phyloP scores from a whole-genome alignment of 2,888 invertebrate genomes.

The Odontocolon sp. region DNA sequence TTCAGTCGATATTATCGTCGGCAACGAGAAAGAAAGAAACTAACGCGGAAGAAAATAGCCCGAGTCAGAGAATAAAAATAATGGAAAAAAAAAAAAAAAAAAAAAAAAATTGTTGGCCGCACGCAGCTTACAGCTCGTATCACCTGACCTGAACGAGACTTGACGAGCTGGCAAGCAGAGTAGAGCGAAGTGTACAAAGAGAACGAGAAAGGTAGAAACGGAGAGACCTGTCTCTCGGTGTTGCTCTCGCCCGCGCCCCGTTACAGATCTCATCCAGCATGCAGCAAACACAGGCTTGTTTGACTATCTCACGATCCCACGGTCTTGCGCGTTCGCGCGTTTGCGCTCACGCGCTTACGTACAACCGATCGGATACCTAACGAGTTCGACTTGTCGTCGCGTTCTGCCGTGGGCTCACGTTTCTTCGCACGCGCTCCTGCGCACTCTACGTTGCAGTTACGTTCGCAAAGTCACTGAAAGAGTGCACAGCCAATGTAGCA shows the following conservation, averaged over 20 bases:
- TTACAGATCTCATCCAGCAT: slow-evolving; percentile 74
- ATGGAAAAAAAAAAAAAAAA: background rate
- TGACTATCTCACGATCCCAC: slow-evolving; percentile 79
- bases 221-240: slow-evolving; percentile 4
- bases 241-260: slow-evolving; percentile 66
- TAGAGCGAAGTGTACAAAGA: slow-evolving; percentile 8
- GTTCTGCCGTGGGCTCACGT: slow-evolving; percentile 24
- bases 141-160: background rate
- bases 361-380: slow-evolving; percentile 60
- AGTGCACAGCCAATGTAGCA: slow-evolving; percentile 17
- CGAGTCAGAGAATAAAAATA: too few species aligned
- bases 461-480: slow-evolving; percentile 19
- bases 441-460: slow-evolving; percentile 16
- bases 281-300: slow-evolving; percentile 69
- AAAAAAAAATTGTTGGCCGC: background rate
- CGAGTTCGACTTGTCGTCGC: slow-evolving; percentile 60
- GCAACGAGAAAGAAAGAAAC: slow-evolving; percentile 27
- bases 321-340: slow-evolving; percentile 53
- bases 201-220: slow-evolving; percentile 21
- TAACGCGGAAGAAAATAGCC: slow-evolving; percentile 6
- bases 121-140: background rate
- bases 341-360: too few species aligned
- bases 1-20: slow-evolving; percentile 42
- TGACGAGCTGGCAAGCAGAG: slow-evolving; percentile 18
- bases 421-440: slow-evolving; percentile 1